phyloP scores from a whole-genome alignment of 1,140 invertebrate genomes.

The Mylabris phalerata region DNA sequence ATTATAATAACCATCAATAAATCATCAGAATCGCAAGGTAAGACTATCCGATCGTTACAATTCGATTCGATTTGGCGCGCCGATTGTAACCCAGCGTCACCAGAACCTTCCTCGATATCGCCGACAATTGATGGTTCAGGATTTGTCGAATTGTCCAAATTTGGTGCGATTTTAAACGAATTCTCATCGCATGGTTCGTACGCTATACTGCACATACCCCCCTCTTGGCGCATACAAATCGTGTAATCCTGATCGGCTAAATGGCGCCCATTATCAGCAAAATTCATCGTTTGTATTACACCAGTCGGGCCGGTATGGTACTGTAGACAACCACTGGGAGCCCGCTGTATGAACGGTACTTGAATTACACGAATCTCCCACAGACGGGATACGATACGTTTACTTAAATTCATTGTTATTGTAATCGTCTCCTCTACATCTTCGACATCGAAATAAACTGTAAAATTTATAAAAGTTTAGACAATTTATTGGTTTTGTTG shows the following conservation, averaged over 20 bases:
- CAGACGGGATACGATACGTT: conserved; percentile 54
- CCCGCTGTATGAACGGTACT: conserved; percentile 62
- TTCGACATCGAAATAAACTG: conserved; percentile 64
- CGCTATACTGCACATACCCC: conserved; percentile 64
- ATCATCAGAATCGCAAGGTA: conserved; percentile 76
- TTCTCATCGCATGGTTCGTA: conserved; percentile 67
- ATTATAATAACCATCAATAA: conserved; percentile 57
- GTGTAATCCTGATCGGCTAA: conserved; percentile 70
- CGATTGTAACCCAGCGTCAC: conserved; percentile 36
- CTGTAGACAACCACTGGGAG: conserved; percentile 67
- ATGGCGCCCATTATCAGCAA: conserved; percentile 69
- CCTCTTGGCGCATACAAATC: conserved; percentile 66
- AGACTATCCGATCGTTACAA: conserved; percentile 65
- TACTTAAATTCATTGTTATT: conserved; percentile 51
- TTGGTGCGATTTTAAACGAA: conserved; percentile 69
- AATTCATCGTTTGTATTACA: conserved; percentile 68
- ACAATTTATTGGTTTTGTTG: neutral
- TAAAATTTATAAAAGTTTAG: conserved; percentile 17
- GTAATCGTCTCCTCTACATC: conserved; percentile 46
- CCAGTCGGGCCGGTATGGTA: conserved; percentile 54
- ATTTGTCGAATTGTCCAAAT: conserved; percentile 4
- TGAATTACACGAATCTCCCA: conserved; percentile 65
- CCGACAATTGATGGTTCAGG: conserved; percentile 14
- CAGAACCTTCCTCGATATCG: conserved; percentile 45
- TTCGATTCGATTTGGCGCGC: conserved; percentile 33